Conservation (phyloP, 2,888 invertebrate species). For the Drosophila acutilabella region DNA sequence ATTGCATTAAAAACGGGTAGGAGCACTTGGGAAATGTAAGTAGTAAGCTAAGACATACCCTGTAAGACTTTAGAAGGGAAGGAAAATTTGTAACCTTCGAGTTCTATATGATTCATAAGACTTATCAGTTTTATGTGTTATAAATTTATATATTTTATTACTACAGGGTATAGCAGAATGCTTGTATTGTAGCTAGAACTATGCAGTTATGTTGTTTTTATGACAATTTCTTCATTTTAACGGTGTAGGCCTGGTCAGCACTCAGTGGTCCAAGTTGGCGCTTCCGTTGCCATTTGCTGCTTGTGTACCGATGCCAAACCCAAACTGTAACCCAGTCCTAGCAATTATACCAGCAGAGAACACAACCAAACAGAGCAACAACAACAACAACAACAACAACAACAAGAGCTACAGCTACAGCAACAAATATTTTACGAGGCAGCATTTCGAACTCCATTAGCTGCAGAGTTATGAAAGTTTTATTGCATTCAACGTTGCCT, state of each 20-base stretch:
- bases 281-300: slow-evolving; percentile 67
- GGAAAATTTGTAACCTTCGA: background rate
- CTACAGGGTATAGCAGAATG: slow-evolving; percentile 32
- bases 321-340: slow-evolving; percentile 61
- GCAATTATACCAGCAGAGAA: slow-evolving; percentile 66
- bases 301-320: slow-evolving; percentile 18
- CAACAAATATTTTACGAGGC: slow-evolving; percentile 76
- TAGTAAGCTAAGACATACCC: slow-evolving; percentile 5
- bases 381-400: slow-evolving; percentile 47
- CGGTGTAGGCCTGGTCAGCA: slow-evolving; percentile 41
- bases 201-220: slow-evolving; percentile 63
- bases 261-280: slow-evolving; percentile 66
- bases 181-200: slow-evolving; percentile 27
- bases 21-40: background rate
- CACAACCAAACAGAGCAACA: slow-evolving; percentile 13
- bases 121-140: background rate
- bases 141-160: background rate
- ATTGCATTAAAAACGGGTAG: slow-evolving; percentile 41
- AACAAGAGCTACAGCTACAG: slow-evolving; percentile 20
- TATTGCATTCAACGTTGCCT: slow-evolving; percentile 72
- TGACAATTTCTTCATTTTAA: slow-evolving; percentile 77
- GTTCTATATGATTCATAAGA: too few relatives aligned
- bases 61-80: background rate
- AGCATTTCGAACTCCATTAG: slow-evolving; percentile 79
- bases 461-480: slow-evolving; percentile 78